phyloP scores from a whole-genome alignment of 2,113 vertebrate genomes.

The Trogon surrucura region DNA sequence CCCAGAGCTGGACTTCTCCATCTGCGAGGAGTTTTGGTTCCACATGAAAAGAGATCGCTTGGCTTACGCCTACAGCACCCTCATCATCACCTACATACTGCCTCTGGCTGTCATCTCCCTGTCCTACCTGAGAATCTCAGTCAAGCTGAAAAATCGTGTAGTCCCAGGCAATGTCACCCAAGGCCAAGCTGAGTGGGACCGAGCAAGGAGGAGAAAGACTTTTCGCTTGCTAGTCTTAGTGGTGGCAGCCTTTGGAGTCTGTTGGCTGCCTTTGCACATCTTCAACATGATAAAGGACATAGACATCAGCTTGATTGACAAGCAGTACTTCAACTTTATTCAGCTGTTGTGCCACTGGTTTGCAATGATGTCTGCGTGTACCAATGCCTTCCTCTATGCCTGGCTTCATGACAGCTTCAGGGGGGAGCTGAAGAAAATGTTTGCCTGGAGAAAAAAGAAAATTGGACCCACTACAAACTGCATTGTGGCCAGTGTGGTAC shows the following conservation, averaged over 20 bases:
- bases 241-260: slow-evolving; percentile 77
- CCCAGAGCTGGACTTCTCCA: slow-evolving; percentile 84
- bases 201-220: slow-evolving; percentile 79
- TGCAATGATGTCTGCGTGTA: slow-evolving; percentile 85
- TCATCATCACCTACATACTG: slow-evolving; percentile 76
- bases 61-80: slow-evolving; percentile 79
- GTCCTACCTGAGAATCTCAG: slow-evolving; percentile 80
- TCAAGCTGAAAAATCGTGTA: slow-evolving; percentile 83
- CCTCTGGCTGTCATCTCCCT: slow-evolving; percentile 77
- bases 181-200: slow-evolving; percentile 73
- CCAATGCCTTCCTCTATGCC: slow-evolving; percentile 85
- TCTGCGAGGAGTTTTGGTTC: slow-evolving; percentile 91
- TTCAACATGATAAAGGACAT: slow-evolving; percentile 84
- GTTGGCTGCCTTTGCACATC: slow-evolving; percentile 81
- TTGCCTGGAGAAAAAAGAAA: slow-evolving; percentile 77
- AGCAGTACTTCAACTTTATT: slow-evolving; percentile 81
- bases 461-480: slow-evolving; percentile 75
- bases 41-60: slow-evolving; percentile 75
- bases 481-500: slow-evolving; percentile 78
- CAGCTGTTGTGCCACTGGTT: slow-evolving; percentile 86
- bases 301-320: slow-evolving; percentile 82
- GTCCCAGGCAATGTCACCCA: slow-evolving; percentile 79
- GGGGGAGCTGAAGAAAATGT: slow-evolving; percentile 81
- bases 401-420: slow-evolving; percentile 89
- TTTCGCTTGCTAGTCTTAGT: slow-evolving; percentile 83